Evolutionary conservation across 2,113 vertebrate species (phyloP), one percentile per base, ranked within the genome.

Genomic region (Chaetops frenatus): DNA sequence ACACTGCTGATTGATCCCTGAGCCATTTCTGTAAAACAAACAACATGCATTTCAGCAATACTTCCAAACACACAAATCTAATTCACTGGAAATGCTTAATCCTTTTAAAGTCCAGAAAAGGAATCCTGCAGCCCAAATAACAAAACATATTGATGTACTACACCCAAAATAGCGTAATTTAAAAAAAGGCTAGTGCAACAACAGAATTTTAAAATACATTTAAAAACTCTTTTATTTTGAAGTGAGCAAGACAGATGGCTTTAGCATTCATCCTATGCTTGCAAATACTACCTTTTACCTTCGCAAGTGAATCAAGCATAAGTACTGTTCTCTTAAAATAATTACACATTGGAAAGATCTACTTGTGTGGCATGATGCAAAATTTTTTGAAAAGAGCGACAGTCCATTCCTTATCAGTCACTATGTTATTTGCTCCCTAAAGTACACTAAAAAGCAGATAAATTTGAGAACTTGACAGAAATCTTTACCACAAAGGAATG

Each of bases 1-100:
- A 99, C 98, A 72, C 98, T 98, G 96, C 98, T 99, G 93, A 99
- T 98, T 77, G 99, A 98, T 90, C 99, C 99, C 97, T 99, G 99
- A 97, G 99, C 99, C 99, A 99, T 99, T 98, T 99, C 99, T 99
- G 97, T 16, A 84, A 91, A 94, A 94, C 2, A 31, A 86, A 94
- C 42, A 72, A 47, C 15, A 86, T 1, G 3, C 61, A 64, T 29
- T 23, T 80, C 35, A 81, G 61, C 16, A 76, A 29, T 24, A 51
- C 38, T 71, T 65, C 66, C 10, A 16, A 73, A 83, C 14, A 81
- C 21, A 15, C 15, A 38, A 6, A 66, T 5, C 40, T 61, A 27
- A 44, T 69, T 69, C n/a, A 53, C 23, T 33, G 44, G 18, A 71
- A 94, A 78, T 16, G 10, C 16, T 67, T 70, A 29, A 83, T 40